Evolutionary conservation across 1,140 invertebrate genomes (phyloP).

Genomic region (Rhyzopertha dominica): DNA sequence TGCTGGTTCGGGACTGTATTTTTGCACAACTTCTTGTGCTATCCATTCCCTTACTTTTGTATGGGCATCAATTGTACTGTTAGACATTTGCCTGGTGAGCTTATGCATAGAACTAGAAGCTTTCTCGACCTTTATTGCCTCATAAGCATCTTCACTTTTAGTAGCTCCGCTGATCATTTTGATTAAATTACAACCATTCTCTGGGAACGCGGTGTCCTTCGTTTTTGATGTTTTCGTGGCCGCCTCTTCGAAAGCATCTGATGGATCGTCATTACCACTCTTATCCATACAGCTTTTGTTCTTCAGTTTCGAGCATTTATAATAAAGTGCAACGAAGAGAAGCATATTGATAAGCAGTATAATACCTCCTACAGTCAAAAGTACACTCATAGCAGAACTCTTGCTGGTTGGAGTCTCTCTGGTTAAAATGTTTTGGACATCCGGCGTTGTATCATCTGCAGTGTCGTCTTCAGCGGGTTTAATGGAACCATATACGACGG

Average conservation of each 20-base stretch:
- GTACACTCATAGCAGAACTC: slow-evolving; percentile 23
- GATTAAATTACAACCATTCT: slow-evolving; percentile 51
- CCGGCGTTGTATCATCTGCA: no score
- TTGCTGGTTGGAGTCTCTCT: slow-evolving; percentile 18
- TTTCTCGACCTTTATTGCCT: slow-evolving; percentile 51
- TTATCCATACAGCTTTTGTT: no score
- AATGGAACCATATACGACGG: no score
- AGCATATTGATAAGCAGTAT: slow-evolving; percentile 80
- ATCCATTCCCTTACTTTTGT: slow-evolving; percentile 84
- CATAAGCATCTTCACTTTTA: slow-evolving; percentile 53
- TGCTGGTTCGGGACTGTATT: slow-evolving; percentile 62
- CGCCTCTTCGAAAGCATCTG: slow-evolving; percentile 6
- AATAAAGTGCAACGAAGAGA: slow-evolving; percentile 70
- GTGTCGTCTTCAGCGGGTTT: no score
- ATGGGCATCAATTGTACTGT: slow-evolving; percentile 75
- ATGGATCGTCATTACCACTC: slow-evolving; percentile 26
- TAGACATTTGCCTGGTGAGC: slow-evolving; percentile 65
- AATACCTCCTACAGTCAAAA: slow-evolving; percentile 70
- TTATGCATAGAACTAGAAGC: slow-evolving; percentile 62
- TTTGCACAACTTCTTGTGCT: slow-evolving; percentile 65
- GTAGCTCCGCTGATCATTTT: slow-evolving; percentile 52
- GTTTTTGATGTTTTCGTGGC: not conserved
- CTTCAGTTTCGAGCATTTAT: slow-evolving; percentile 59
- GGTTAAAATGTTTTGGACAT: no score
- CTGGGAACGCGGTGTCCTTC: slow-evolving; percentile 15